A percentile compares a stretch with the other conserved stretches of the same genome.
Conservation (phyloP, 2,797 vertebrate species). For the Diplodus sargus region DNA sequence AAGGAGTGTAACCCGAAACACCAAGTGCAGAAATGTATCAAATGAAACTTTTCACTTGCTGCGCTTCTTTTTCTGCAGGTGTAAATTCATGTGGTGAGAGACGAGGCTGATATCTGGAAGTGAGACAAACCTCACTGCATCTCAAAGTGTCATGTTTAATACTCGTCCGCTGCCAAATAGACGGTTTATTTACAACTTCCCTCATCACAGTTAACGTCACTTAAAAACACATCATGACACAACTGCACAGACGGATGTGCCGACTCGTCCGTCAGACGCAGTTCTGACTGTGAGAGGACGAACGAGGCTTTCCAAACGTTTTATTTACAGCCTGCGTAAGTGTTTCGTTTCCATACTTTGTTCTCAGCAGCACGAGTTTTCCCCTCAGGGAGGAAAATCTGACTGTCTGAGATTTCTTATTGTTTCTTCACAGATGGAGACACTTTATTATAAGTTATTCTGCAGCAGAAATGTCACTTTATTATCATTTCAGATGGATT, state of each 20-base stretch:
- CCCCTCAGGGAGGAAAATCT: slow-evolving; percentile 55
- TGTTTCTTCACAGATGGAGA: slow-evolving; percentile 70
- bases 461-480: slow-evolving; percentile 57
- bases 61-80: slow-evolving; percentile 20
- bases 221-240: slow-evolving; percentile 24
- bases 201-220: slow-evolving; percentile 26
- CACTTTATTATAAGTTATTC: slow-evolving; percentile 66
- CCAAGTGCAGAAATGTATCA: neutral
- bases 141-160: slow-evolving; percentile 4
- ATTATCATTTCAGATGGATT: slow-evolving; percentile 64
- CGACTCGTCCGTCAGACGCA: slow-evolving; percentile 48
- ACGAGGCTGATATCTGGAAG: slow-evolving; percentile 16
- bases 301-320: slow-evolving; percentile 59
- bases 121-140: slow-evolving; percentile 22
- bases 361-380: slow-evolving; percentile 60
- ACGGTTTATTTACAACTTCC: slow-evolving; percentile 40
- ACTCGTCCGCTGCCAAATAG: neutral
- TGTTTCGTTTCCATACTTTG: slow-evolving; percentile 62
- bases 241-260: slow-evolving; percentile 32
- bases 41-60: neutral
- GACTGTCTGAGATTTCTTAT: slow-evolving; percentile 59
- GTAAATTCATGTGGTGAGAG: slow-evolving; percentile 34
- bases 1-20: neutral
- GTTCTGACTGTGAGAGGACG: slow-evolving; percentile 37
- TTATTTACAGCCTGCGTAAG: slow-evolving; percentile 63